Conservation (phyloP, 2,797 vertebrate genomes). For the Sebastes hubbsi region DNA sequence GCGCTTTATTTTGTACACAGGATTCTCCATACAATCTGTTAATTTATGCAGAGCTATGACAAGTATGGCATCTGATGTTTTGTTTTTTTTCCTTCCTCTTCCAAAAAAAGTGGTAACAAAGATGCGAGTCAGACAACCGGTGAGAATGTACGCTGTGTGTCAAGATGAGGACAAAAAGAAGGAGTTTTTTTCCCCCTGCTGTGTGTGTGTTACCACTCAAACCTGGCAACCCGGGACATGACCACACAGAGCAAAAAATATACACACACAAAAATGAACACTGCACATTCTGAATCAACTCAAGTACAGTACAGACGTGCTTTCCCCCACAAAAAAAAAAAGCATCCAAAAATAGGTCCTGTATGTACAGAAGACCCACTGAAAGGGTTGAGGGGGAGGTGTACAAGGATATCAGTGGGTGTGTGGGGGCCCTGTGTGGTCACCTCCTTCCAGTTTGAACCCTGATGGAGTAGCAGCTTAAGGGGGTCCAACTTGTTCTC, state of each 20-base stretch:
- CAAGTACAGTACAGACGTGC: conserved; percentile 19
- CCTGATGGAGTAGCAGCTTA: conserved; percentile 56
- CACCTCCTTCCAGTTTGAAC: conserved; percentile 48
- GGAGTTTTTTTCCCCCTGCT: background rate
- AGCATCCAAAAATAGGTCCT: conserved; percentile 30
- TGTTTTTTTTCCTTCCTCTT: background rate
- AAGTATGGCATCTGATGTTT: conserved; percentile 59
- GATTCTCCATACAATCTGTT: conserved; percentile 61
- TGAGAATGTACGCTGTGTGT: conserved; percentile 27
- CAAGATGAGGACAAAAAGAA: conserved; percentile 32
- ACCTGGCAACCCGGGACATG: conserved; percentile 53
- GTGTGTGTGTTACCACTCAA: conserved; percentile 26
- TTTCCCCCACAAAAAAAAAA: conserved; percentile 21
- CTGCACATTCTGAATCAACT: conserved; percentile 65
- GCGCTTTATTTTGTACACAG: conserved; percentile 61
- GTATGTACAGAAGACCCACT: conserved; percentile 36
- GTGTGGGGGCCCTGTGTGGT: conserved; percentile 58
- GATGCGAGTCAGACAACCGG: conserved; percentile 35
- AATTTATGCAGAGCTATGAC: conserved; percentile 57
- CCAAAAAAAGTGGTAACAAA: conserved; percentile 51
- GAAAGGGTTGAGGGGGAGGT: background rate
- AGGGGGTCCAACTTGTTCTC: conserved; percentile 18
- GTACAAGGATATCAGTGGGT: conserved; percentile 3
- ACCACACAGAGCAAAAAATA: conserved; percentile 59
- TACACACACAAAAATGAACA: background rate